Evolutionary conservation across 2,888 invertebrate species (phyloP), one percentile per base, ranked within the genome.

Genomic region (Apomyelois bistriatella): DNA sequence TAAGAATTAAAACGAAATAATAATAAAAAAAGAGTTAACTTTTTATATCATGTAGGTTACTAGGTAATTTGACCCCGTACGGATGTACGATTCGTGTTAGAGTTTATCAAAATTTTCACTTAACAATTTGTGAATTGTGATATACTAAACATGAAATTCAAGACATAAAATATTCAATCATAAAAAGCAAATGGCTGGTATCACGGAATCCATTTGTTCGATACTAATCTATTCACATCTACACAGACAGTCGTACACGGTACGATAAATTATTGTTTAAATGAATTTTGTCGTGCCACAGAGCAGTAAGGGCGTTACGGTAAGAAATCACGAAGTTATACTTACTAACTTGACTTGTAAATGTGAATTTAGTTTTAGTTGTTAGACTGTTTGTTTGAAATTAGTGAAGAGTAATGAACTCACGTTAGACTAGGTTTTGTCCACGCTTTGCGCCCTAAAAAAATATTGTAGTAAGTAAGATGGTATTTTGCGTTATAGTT

Each of bases 211-310:
- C 46, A 56, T 41, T 52, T 41, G 35, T 46, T 40, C 13, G 28
- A 46, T 40, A 35, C 41, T 51, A 36, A 52, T 51, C 28, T 37
- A 43, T 28, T 5, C 12, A 22, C 32, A 36, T 42, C 35, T 51
- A 51, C 50, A 22, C 52, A 17, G 16, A 48, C 47, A 49, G 53
- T 37, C 51, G 22, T 22, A 5, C 53, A 52, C 49, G 47, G 50
- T 16, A 28, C 38, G 38, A 59, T 63, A 56, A 59, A 59, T 61
- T 60, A 55, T 58, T 35, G 35, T 38, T 52, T 62, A 64, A 67
- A 62, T 65, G 66, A 64, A 62, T 61, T 54, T 51, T 66, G 57
- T 38, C 68, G 64, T 68, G 68, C 52, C 53, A 30, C 15, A 28
- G 37, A 53, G 55, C 60, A 58, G 56, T 67, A 52, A 60, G 54